phyloP scores from a whole-genome alignment of 1,140 invertebrate species.

The Cydia amplana region DNA sequence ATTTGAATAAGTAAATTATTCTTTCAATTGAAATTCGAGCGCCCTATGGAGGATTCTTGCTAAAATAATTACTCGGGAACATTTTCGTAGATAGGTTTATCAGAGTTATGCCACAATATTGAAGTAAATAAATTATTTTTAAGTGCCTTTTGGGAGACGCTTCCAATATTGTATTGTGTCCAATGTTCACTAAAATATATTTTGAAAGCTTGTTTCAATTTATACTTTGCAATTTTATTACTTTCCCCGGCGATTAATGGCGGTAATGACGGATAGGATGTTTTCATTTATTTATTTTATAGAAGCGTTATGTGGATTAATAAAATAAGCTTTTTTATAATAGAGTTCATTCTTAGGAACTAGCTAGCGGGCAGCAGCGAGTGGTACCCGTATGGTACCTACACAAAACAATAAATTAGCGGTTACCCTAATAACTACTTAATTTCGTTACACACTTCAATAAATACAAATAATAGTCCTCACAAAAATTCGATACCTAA shows the following conservation, averaged over 20 bases:
- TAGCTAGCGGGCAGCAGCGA: too few relatives aligned
- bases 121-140: constrained; percentile 19
- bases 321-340: too few relatives aligned
- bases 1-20: constrained; percentile 20
- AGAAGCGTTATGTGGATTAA: too few relatives aligned
- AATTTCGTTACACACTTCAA: not conserved
- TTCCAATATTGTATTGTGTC: not conserved
- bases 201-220: not conserved
- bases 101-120: not conserved
- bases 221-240: not conserved
- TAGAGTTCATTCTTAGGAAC: not conserved
- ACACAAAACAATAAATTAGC: too few relatives aligned
- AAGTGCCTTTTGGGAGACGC: not conserved
- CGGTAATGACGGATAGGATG: too few relatives aligned
- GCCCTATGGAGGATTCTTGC: not conserved
- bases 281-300: too few relatives aligned
- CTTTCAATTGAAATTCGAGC: constrained; percentile 3
- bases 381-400: too few relatives aligned
- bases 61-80: constrained; percentile 8
- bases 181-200: not conserved
- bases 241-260: too few relatives aligned
- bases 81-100: constrained; percentile 4
- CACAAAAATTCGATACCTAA: not conserved
- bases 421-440: not conserved
- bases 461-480: not conserved